phyloP scores from a whole-genome alignment of 1,140 invertebrate species.

The Drosophila murphyi region DNA sequence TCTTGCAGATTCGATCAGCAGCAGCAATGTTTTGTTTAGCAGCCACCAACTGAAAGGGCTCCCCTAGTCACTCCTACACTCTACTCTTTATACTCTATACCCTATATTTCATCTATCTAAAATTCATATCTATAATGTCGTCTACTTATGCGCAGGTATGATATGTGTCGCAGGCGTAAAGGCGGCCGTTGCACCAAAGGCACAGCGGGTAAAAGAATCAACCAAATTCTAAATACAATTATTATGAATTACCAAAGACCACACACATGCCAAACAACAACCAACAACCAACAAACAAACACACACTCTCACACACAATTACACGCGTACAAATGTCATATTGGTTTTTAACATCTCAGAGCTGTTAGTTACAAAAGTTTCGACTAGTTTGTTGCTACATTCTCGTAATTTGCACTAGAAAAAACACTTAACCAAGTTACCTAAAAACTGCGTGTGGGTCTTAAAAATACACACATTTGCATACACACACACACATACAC shows the following conservation, averaged over 20 bases:
- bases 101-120: conserved; percentile 11
- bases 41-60: conserved; percentile 24
- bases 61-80: not conserved
- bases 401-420: conserved; percentile 43
- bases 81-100: not conserved
- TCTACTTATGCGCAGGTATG: conserved; percentile 90
- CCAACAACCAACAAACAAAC: not conserved
- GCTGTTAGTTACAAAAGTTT: conserved; percentile 53
- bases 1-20: conserved; percentile 58
- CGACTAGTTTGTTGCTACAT: conserved; percentile 37
- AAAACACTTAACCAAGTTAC: conserved; percentile 55
- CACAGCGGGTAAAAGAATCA: conserved; percentile 93
- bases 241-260: conserved; percentile 38
- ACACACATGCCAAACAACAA: conserved; percentile 20
- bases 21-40: conserved; percentile 35
- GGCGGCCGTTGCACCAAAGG: conserved; percentile 97
- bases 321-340: conserved; percentile 55
- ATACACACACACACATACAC: conserved; percentile 41
- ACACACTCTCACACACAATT: conserved; percentile 26
- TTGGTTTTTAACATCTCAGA: conserved; percentile 51
- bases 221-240: conserved; percentile 33
- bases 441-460: conserved; percentile 71
- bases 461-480: conserved; percentile 53
- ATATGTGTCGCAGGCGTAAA: conserved; percentile 97
- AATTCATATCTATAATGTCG: conserved; percentile 35